Conservation (phyloP, 2,888 invertebrate genomes). For the Conus canariensis region DNA sequence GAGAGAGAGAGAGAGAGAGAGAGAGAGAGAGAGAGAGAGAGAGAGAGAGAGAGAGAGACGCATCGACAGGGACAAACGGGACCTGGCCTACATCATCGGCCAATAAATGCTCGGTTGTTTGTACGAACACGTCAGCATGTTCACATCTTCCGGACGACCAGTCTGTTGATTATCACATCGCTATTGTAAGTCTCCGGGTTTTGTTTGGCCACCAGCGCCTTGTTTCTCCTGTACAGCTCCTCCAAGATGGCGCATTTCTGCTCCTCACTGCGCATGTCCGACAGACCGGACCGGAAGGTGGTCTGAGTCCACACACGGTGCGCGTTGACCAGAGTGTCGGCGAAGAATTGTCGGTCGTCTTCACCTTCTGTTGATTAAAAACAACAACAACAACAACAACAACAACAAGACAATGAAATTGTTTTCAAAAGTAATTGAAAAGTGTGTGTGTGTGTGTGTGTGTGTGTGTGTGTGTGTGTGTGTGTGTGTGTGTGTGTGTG, state of each 20-base stretch:
- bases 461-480: too few species aligned
- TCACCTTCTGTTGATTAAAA: neutral
- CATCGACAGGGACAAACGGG: too few species aligned
- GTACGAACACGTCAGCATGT: too few species aligned
- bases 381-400: neutral
- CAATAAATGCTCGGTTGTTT: too few species aligned
- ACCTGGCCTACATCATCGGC: too few species aligned
- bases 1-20: too few species aligned
- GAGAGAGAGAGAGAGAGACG: too few species aligned
- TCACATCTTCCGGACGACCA: neutral
- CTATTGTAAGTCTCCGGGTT: neutral
- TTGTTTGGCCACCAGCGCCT: neutral
- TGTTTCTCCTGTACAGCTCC: neutral
- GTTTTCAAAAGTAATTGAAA: neutral
- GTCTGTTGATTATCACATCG: neutral
- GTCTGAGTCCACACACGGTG: neutral
- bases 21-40: too few species aligned
- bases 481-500: too few species aligned
- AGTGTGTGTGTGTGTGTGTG: neutral
- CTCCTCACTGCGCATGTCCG: conserved; percentile 6
- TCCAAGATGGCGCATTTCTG: neutral
- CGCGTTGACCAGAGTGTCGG: neutral
- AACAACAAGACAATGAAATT: neutral
- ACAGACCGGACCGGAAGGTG: neutral
- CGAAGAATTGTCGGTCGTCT: neutral